Conservation (phyloP, 37 sponge, comb jelly and placozoan species). For the Eunapius fragilis region DNA sequence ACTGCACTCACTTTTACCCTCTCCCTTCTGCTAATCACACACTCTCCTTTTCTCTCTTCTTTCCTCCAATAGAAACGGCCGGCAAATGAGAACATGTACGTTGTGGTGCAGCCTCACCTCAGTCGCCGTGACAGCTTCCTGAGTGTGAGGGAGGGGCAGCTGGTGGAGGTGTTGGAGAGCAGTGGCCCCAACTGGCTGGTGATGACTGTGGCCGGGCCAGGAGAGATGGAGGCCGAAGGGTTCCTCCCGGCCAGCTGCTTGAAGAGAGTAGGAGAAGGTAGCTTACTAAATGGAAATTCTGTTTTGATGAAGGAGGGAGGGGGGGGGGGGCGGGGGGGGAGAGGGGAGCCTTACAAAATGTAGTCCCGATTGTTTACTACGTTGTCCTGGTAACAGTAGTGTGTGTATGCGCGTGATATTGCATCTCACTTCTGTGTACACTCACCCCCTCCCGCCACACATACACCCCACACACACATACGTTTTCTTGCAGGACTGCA, state of each 20-base stretch:
- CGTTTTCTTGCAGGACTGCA: background rate
- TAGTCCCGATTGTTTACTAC: no score
- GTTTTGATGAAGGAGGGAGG: no score
- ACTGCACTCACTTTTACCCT: background rate
- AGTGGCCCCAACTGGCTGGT: constrained; percentile 70
- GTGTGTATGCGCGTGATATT: no score
- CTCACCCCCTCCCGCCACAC: background rate
- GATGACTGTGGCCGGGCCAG: constrained; percentile 41
- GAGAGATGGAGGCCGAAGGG: constrained; percentile 58
- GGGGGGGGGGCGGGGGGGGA: no score
- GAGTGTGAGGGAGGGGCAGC: constrained; percentile 55
- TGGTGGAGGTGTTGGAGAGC: constrained; percentile 82
- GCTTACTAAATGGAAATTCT: no score
- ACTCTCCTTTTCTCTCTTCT: background rate
- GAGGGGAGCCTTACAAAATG: no score
- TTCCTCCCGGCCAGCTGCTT: constrained; percentile 52
- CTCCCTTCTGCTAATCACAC: background rate
- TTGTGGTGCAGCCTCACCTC: constrained; percentile 12
- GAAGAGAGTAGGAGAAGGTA: constrained; percentile 27
- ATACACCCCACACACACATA: background rate
- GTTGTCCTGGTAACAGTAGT: no score
- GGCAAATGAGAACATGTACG: constrained; percentile 23
- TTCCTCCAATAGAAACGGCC: background rate
- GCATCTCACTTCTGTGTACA: no score
- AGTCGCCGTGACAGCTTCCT: constrained; percentile 46